A percentile compares a stretch with the other conserved stretches of the same genome.
These are phyloP conservation scores for Mixornis gularis DNA, from an alignment of 2,113 vertebrate species.

Conservation along the genomic window DNA sequence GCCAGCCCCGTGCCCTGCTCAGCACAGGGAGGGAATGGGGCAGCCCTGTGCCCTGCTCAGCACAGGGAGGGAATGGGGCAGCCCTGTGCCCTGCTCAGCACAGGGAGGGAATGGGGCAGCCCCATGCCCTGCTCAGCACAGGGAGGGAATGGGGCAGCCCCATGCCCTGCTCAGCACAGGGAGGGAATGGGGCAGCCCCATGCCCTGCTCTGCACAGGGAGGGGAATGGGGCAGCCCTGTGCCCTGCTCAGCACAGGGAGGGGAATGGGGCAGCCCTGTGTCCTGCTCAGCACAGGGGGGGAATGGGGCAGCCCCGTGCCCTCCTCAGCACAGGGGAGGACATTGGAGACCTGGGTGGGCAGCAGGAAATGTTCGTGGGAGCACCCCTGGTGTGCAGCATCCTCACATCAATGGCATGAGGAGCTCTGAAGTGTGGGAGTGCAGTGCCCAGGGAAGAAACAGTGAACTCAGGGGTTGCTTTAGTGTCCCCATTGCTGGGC, in stretches of 20 bases:
- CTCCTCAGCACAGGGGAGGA: too few species aligned
- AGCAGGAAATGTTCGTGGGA: background rate
- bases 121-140: accelerated
- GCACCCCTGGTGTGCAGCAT: background rate
- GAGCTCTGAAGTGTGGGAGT: background rate
- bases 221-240: background rate
- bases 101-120: background rate
- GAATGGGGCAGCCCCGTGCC: too few species aligned
- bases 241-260: accelerated
- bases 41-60: too few species aligned
- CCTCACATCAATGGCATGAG: background rate
- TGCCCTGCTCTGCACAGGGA: background rate
- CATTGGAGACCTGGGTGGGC: background rate
- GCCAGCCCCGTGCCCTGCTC: background rate
- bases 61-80: too few species aligned
- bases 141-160: too few species aligned
- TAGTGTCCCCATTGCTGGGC: background rate
- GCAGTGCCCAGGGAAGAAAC: background rate
- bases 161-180: too few species aligned
- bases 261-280: too few species aligned
- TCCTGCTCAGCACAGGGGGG: too few species aligned
- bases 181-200: too few species aligned
- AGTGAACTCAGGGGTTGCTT: background rate
- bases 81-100: too few species aligned
- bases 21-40: accelerated